These are phyloP conservation scores for Leptosomus discolor DNA, from an alignment of 2,113 vertebrate species.

Conservation along the genomic window DNA sequence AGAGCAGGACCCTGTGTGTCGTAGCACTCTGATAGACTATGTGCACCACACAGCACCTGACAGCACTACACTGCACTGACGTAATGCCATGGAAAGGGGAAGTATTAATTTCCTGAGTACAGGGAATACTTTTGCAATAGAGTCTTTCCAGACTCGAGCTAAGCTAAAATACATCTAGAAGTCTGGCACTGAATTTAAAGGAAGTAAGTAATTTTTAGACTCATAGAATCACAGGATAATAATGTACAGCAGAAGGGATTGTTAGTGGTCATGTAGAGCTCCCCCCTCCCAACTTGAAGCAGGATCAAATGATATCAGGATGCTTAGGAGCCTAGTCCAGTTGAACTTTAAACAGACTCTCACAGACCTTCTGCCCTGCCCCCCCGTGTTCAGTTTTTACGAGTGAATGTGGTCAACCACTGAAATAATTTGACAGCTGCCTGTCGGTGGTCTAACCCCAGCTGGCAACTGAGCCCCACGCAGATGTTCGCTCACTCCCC, in stretches of 20 bases:
- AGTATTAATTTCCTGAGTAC: neutral
- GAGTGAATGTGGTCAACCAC: neutral
- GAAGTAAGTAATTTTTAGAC: neutral
- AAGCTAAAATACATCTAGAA: neutral
- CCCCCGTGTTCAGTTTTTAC: neutral
- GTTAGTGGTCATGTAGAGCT: neutral
- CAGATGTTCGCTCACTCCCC: accelerated
- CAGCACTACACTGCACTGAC: neutral
- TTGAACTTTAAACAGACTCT: neutral
- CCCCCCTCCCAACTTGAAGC: neutral
- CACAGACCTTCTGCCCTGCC: neutral
- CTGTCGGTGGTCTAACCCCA: neutral
- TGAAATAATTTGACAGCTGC: neutral
- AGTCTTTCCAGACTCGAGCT: neutral
- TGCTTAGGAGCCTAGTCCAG: neutral
- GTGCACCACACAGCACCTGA: neutral
- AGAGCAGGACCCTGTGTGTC: neutral
- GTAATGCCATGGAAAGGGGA: neutral
- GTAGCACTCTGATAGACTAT: neutral
- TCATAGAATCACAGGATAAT: neutral
- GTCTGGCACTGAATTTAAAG: neutral
- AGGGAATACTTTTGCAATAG: neutral
- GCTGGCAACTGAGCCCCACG: neutral
- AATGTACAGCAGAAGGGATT: neutral
- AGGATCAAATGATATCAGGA: neutral